Conservation (phyloP, 2,113 vertebrate genomes). For the Probosciger aterrimus region DNA sequence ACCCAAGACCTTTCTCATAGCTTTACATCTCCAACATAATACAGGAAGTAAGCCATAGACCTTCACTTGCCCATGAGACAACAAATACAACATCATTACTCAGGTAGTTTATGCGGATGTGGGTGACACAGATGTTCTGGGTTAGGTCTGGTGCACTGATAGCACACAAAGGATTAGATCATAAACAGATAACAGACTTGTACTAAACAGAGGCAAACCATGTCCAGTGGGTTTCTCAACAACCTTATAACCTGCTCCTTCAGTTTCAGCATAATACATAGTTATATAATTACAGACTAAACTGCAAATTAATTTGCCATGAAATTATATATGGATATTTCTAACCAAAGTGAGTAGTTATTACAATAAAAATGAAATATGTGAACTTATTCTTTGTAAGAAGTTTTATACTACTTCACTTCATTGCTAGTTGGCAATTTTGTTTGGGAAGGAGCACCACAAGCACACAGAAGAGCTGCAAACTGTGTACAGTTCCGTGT, state of each 20-base stretch:
- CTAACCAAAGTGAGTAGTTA: background rate
- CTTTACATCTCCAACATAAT: background rate
- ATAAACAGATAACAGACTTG: background rate
- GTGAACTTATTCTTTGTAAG: background rate
- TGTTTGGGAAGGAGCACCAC: background rate
- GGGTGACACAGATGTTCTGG: background rate
- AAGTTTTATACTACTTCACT: background rate
- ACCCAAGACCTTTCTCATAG: background rate
- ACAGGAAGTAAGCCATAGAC: background rate
- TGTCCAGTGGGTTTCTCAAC: background rate
- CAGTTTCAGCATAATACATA: background rate
- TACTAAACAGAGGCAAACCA: background rate
- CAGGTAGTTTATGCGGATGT: accelerated
- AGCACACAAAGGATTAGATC: background rate
- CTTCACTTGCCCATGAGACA: background rate
- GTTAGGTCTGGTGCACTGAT: background rate
- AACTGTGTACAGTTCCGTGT: background rate
- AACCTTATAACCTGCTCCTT: background rate
- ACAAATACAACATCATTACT: background rate
- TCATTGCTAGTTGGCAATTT: background rate
- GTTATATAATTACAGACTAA: background rate
- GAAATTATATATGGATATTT: background rate
- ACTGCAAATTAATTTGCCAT: background rate
- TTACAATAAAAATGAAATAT: background rate
- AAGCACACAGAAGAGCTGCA: background rate